Base-by-base conservation (phyloP, 2,113 vertebrate genomes). In the Thomomys bottae region DNA sequence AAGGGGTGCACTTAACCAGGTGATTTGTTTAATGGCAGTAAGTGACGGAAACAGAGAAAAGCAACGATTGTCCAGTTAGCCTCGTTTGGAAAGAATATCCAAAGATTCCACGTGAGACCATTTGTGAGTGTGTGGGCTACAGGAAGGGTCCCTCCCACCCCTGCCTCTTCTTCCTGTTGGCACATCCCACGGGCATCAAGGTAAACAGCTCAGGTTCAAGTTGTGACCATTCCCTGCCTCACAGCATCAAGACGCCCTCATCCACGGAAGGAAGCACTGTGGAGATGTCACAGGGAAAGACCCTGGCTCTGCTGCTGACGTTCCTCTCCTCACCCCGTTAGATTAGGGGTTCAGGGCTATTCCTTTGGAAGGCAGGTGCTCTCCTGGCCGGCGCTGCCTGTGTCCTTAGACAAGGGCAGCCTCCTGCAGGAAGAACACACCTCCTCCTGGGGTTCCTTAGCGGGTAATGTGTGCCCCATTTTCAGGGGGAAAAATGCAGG, bases 351-450 rank as follows among this genome's bases (percentile, higher is more conserved):
- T 45, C 2, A 0, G 72, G 9, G 36, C 45, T 30, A 18, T 28
- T 88, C 78, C 63, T 34, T 57, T 30, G 3, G 21, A 81, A 91
- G 67, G 72, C 90, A 88, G 86, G 57, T 87, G 78, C 54, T 82
- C 61, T 59, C 42, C 49, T 73, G 63, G 80, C 36, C 12, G 72
- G 88, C 28, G 68, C 87, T 90, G 88, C 68, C 80, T 64, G 23
- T 89, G 94, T 84, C 95, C 93, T 96, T 97, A 94, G 63, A 86
- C 94, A 95, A 96, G 95, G 94, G 68, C 94, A 82, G 84, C 68
- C 64, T 94, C 80, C 88, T 40, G 34, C 45, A 0, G 6, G 75
- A 90, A 89, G 89, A 84, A 64, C 1, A 0, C 79, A 92, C 63
- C 79, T 85, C 88, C 64, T 94, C 38, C 20, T 38, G 63, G 84